Percentiles rank a stretch among this genome's conserved stretches.
Evolutionary conservation across 1,140 invertebrate genomes (phyloP).

Genomic region (Drosophila insularis): DNA sequence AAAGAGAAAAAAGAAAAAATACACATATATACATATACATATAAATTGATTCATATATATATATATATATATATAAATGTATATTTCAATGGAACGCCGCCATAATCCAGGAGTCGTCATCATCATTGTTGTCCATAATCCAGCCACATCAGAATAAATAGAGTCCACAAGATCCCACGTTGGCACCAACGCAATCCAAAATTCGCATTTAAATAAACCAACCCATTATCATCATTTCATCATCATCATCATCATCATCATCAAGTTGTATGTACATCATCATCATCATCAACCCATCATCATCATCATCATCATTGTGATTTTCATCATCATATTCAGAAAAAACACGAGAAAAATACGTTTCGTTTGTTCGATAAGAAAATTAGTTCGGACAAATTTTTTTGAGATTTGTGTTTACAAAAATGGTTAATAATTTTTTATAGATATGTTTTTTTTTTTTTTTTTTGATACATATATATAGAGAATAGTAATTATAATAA

Average conservation of each 20-base stretch:
- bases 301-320: slow-evolving; percentile 77
- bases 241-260: slow-evolving; percentile 59
- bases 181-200: slow-evolving; percentile 66
- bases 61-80: background rate
- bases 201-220: slow-evolving; percentile 42
- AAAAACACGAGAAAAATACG: slow-evolving; percentile 83
- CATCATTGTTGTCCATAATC: background rate
- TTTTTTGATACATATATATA: slow-evolving; percentile 3
- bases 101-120: background rate
- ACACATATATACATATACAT: slow-evolving; percentile 17
- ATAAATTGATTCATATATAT: slow-evolving; percentile 32
- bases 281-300: slow-evolving; percentile 74
- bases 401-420: slow-evolving; percentile 73
- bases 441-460: slow-evolving; percentile 22
- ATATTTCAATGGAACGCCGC: slow-evolving; percentile 10
- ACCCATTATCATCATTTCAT: slow-evolving; percentile 63
- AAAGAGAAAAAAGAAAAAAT: slow-evolving; percentile 79
- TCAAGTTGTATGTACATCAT: slow-evolving; percentile 75
- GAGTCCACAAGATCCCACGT: slow-evolving; percentile 56
- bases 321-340: slow-evolving; percentile 82
- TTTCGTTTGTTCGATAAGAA: slow-evolving; percentile 83
- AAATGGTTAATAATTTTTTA: slow-evolving; percentile 69
- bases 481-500: background rate
- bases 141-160: slow-evolving; percentile 16
- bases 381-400: slow-evolving; percentile 83